A percentile compares a stretch with the other conserved stretches of the same genome.
phyloP scores from a whole-genome alignment of 2,797 vertebrate genomes.

The Cuniculus paca region DNA sequence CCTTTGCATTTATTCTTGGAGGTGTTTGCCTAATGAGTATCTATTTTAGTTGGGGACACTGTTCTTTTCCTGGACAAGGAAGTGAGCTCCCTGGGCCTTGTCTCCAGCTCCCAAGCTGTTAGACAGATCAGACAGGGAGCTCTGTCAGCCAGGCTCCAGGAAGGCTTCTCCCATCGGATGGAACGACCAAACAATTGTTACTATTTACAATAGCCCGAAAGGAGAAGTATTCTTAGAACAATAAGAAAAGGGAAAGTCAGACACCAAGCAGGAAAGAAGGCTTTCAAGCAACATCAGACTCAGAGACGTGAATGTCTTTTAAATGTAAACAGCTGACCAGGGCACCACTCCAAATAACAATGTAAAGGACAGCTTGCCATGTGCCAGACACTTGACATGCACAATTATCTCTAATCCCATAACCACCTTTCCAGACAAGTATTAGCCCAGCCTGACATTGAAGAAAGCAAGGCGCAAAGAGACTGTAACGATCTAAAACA shows the following conservation, averaged over 20 bases:
- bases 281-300: slow-evolving; percentile 54
- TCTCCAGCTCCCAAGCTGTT: slow-evolving; percentile 67
- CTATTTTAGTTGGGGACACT: slow-evolving; percentile 78
- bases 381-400: neutral
- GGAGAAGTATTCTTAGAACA: slow-evolving; percentile 79
- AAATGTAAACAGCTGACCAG: slow-evolving; percentile 66
- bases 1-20: slow-evolving; percentile 75
- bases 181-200: slow-evolving; percentile 80
- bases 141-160: slow-evolving; percentile 72
- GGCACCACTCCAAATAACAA: slow-evolving; percentile 60
- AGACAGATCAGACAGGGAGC: slow-evolving; percentile 70
- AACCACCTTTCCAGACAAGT: neutral
- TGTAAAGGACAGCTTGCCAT: slow-evolving; percentile 2
- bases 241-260: slow-evolving; percentile 78
- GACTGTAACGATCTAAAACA: neutral
- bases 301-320: slow-evolving; percentile 54
- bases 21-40: slow-evolving; percentile 30
- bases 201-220: slow-evolving; percentile 77
- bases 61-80: slow-evolving; percentile 74
- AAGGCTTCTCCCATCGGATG: slow-evolving; percentile 66
- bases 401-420: slow-evolving; percentile 50
- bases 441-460: neutral
- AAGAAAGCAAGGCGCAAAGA: slow-evolving; percentile 45
- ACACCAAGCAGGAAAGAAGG: slow-evolving; percentile 78
- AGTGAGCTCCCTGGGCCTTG: slow-evolving; percentile 52